Conservation (phyloP, 2,113 vertebrate species). For the Scalopus aquaticus region DNA sequence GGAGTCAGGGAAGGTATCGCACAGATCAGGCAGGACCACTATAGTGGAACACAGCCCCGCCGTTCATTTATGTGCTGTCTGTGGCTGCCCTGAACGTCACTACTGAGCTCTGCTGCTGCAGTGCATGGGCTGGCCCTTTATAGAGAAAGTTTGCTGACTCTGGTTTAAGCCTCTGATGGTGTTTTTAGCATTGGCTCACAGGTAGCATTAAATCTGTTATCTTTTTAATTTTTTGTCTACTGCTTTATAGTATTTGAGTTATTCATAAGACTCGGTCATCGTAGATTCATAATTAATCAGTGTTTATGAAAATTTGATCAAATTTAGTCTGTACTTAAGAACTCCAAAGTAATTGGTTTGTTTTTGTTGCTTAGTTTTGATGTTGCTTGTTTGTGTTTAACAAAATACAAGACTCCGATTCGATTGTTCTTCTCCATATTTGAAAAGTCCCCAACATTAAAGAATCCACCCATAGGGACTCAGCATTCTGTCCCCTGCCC, state of each 20-base stretch:
- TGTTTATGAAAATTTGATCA: neutral
- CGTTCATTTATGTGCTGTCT: neutral
- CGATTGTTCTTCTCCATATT: neutral
- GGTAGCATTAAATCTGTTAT: neutral
- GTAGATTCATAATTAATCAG: neutral
- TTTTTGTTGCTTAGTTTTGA: neutral
- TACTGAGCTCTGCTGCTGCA: too few relatives aligned
- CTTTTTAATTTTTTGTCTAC: neutral
- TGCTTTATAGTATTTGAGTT: neutral
- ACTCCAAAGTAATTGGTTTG: neutral
- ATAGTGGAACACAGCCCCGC: neutral
- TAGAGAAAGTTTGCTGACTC: neutral
- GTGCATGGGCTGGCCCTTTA: neutral
- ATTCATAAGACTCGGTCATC: too few relatives aligned
- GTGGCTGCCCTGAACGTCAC: neutral
- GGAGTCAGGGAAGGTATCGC: too few relatives aligned
- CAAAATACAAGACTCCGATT: neutral
- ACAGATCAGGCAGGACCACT: too few relatives aligned
- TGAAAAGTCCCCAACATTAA: neutral
- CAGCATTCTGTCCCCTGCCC: accelerated
- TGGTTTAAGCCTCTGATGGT: neutral
- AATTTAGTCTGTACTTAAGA: neutral
- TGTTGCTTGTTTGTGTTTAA: accelerated
- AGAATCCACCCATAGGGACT: too few relatives aligned
- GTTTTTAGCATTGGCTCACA: neutral